phyloP scores from a whole-genome alignment of 2,888 invertebrate species.

The Vannuccia rotundouncinata region DNA sequence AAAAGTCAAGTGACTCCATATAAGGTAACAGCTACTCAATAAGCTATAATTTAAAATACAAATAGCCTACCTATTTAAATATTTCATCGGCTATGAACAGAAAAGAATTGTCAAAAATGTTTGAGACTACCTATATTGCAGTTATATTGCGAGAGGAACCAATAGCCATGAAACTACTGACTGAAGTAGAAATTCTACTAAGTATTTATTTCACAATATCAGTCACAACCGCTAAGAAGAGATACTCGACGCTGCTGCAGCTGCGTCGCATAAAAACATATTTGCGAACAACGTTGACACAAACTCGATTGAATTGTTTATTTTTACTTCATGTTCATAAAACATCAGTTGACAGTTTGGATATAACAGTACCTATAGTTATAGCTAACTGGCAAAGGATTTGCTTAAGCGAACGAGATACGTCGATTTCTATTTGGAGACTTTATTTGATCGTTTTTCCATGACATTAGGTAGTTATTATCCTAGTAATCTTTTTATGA shows the following conservation, averaged over 20 bases:
- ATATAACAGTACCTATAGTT: neutral
- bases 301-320: neutral
- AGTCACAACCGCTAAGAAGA: neutral
- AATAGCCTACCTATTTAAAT: no score
- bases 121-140: neutral
- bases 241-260: neutral
- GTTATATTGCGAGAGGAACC: neutral
- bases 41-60: no score
- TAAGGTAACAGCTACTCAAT: no score
- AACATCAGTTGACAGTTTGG: neutral
- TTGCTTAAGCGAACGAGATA: neutral
- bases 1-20: no score
- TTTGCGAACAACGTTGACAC: neutral
- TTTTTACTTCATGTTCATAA: neutral
- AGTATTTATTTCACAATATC: neutral
- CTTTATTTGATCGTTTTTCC: neutral
- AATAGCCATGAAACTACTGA: neutral
- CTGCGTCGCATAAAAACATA: neutral
- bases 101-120: neutral
- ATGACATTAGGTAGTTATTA: neutral
- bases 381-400: no score
- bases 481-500: slow-evolving; percentile 22
- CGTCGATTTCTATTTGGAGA: slow-evolving; percentile 8
- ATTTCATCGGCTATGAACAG: neutral
- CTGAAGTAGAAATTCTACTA: neutral